Evolutionary conservation across 2,888 invertebrate genomes (phyloP).

Genomic region (Drosophila birchii): DNA sequence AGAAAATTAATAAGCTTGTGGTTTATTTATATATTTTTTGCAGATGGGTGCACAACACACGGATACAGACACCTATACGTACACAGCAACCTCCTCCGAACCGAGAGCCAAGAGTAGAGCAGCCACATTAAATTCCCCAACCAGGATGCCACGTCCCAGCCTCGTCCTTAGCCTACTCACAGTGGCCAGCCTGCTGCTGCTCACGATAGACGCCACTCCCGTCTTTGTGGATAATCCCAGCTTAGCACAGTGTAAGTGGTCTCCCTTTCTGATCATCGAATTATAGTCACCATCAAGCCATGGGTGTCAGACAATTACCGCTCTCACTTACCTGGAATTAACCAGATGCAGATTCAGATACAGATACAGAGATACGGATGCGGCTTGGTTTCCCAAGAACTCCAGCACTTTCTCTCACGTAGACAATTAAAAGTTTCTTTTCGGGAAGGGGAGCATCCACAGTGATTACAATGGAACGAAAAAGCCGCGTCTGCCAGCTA

Average conservation of each 20-base stretch:
- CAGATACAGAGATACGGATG: conserved; percentile 46
- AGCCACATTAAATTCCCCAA: conserved; percentile 35
- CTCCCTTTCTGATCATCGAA: conserved; percentile 17
- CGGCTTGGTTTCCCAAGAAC: conserved; percentile 64
- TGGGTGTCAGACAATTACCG: conserved; percentile 42
- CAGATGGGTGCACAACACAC: conserved; percentile 78
- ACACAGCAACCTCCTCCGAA: conserved; percentile 24
- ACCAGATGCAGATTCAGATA: conserved; percentile 37
- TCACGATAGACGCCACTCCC: conserved; percentile 79
- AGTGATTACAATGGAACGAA: conserved; percentile 27
- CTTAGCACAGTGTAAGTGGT: conserved; percentile 85
- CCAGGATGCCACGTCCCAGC: conserved; percentile 39
- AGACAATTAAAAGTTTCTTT: conserved; percentile 61
- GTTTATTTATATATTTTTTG: conserved; percentile 55
- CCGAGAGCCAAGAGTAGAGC: conserved; percentile 46
- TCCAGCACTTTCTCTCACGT: conserved; percentile 79
- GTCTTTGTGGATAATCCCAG: conserved; percentile 85
- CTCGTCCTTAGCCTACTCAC: conserved; percentile 47
- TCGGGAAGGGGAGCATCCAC: conserved; percentile 20
- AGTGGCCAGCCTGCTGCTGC: conserved; percentile 67
- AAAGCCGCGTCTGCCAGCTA: background rate
- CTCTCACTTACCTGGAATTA: conserved; percentile 44
- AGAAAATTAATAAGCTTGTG: conserved; percentile 1
- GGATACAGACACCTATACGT: conserved; percentile 34
- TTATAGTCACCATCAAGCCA: conserved; percentile 17